Evolutionary conservation across 2,888 invertebrate genomes (phyloP).

Genomic region (Masnerella sp.): DNA sequence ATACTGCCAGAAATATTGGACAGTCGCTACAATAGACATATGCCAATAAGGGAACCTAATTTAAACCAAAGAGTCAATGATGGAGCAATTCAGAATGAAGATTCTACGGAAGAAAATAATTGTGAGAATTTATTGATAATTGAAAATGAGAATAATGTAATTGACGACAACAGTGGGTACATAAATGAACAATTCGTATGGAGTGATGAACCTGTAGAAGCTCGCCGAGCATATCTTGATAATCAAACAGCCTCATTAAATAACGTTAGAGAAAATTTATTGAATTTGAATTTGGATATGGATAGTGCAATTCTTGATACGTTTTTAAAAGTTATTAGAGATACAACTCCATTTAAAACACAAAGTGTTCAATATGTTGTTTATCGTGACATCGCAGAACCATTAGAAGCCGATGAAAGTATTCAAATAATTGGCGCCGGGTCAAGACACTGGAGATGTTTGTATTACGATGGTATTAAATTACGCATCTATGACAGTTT

Average conservation of each 20-base stretch:
- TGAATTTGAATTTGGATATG: neutral
- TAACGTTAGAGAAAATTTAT: neutral
- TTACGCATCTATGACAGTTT: constrained; percentile 1
- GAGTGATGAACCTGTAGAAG: neutral
- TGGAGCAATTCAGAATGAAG: no score
- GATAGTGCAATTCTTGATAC: constrained; percentile 10
- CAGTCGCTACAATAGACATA: neutral
- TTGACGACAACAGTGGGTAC: neutral
- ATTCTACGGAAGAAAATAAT: neutral
- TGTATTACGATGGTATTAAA: neutral
- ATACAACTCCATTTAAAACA: constrained; percentile 1
- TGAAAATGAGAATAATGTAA: neutral
- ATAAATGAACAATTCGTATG: neutral
- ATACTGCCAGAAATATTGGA: constrained; percentile 8
- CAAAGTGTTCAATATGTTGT: constrained; percentile 4
- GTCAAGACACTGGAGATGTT: neutral
- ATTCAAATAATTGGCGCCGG: constrained; percentile 1
- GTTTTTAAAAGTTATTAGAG: constrained; percentile 5
- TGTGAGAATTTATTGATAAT: neutral
- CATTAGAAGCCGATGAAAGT: neutral
- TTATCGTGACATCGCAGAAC: constrained; percentile 2
- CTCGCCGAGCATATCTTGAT: neutral
- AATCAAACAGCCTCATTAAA: constrained; percentile 1
- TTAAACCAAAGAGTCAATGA: no score
- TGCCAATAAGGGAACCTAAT: constrained; percentile 2